A percentile compares a stretch with the other conserved stretches of the same genome.
phyloP scores from a whole-genome alignment of 2,888 invertebrate genomes.

The Cephus pygmeus region DNA sequence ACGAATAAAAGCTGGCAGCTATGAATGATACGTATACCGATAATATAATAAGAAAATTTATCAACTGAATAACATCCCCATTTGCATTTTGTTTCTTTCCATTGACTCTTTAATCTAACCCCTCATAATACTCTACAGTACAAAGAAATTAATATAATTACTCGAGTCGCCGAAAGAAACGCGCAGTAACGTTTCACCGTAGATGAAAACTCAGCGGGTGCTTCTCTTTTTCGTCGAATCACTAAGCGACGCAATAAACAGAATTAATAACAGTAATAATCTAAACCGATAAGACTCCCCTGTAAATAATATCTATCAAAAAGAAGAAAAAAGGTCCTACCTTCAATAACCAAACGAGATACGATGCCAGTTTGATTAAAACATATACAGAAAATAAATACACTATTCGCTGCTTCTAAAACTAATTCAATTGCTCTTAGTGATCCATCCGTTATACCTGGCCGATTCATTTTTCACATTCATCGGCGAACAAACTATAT shows the following conservation, averaged over 20 bases:
- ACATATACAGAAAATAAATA: not conserved
- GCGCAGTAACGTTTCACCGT: not conserved
- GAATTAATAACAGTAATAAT: not conserved
- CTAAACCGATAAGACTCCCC: not conserved
- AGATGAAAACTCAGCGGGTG: not conserved
- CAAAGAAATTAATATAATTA: not conserved
- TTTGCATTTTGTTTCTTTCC: not conserved
- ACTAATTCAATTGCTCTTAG: not conserved
- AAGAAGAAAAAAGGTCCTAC: not conserved
- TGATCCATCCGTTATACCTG: not conserved
- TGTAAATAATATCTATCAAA: not conserved
- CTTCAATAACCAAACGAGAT: not conserved
- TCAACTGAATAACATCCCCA: not conserved
- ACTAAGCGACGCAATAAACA: not conserved
- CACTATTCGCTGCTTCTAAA: not conserved
- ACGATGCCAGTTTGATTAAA: not conserved
- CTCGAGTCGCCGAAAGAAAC: not conserved
- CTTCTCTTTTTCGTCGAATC: conserved; percentile 1
- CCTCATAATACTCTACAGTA: not conserved
- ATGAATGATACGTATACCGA: too few species aligned
- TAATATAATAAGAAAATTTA: too few species aligned
- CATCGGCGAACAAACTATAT: not conserved
- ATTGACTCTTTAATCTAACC: not conserved
- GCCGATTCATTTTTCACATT: not conserved
- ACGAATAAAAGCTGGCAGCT: too few species aligned